phyloP scores from a whole-genome alignment of 2,888 invertebrate genomes.

The Cistogaster globosa region DNA sequence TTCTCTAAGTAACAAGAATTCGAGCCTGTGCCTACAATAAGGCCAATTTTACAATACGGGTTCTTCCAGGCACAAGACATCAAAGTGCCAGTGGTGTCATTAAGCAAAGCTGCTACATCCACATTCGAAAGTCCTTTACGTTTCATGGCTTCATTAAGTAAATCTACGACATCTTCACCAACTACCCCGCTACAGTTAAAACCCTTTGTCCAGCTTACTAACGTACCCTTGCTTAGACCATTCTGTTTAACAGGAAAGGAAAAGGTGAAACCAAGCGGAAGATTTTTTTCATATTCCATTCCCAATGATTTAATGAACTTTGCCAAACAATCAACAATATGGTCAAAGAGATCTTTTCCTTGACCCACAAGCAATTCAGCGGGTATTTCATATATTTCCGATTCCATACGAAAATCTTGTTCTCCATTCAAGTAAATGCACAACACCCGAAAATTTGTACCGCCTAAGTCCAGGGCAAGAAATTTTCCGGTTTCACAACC shows the following conservation, averaged over 20 bases:
- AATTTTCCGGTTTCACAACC: conserved; percentile 89
- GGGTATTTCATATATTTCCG: conserved; percentile 86
- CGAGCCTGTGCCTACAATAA: conserved; percentile 91
- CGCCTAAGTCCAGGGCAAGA: conserved; percentile 91
- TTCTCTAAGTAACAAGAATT: conserved; percentile 92
- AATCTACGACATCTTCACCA: conserved; percentile 87
- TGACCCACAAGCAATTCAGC: conserved; percentile 86
- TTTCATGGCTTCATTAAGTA: conserved; percentile 87
- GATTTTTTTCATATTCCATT: conserved; percentile 52
- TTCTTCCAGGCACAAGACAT: conserved; percentile 95
- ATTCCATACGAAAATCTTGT: conserved; percentile 84
- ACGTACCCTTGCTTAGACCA: conserved; percentile 88
- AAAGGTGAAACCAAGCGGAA: conserved; percentile 92
- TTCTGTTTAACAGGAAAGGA: conserved; percentile 92
- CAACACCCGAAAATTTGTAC: conserved; percentile 91
- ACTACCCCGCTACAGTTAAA: conserved; percentile 89
- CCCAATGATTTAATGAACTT: conserved; percentile 86
- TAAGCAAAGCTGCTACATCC: conserved; percentile 89
- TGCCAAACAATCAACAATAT: conserved; percentile 89
- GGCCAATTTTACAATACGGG: conserved; percentile 89
- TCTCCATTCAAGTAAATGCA: conserved; percentile 18
- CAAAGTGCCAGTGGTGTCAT: conserved; percentile 95
- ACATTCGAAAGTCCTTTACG: conserved; percentile 85
- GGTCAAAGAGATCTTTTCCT: conserved; percentile 88
- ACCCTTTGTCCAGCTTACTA: conserved; percentile 93